These are phyloP conservation scores for Eolophus roseicapilla DNA, from an alignment of 2,113 vertebrate species.

Conservation along the genomic window DNA sequence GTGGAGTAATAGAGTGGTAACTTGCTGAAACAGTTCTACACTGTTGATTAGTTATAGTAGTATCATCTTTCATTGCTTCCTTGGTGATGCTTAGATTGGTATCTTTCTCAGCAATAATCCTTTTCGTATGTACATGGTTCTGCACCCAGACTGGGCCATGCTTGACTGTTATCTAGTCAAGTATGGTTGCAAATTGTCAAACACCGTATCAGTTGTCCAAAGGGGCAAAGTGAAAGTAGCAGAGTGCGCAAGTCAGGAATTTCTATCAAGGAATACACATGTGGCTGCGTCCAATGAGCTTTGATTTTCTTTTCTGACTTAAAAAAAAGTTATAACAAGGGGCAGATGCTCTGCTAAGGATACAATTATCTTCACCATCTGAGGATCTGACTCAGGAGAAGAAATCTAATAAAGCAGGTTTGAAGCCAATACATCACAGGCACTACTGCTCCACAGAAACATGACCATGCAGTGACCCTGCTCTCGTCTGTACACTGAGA, in stretches of 20 bases:
- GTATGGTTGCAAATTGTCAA: not conserved
- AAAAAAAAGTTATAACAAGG: not conserved
- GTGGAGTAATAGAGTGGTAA: not conserved
- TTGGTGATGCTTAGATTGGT: not conserved
- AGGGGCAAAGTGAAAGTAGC: not conserved
- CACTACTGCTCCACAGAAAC: not conserved
- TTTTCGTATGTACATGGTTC: accelerated
- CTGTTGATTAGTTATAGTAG: not conserved
- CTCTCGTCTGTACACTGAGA: not conserved
- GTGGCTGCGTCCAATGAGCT: not conserved
- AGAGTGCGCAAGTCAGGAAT: not conserved
- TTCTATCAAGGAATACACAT: not conserved
- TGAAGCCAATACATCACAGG: not conserved
- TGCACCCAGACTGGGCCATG: not conserved
- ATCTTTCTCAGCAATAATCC: not conserved
- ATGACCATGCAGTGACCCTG: not conserved
- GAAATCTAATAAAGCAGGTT: constrained; percentile 7
- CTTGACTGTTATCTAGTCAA: not conserved
- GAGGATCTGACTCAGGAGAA: not conserved
- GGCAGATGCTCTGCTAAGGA: not conserved
- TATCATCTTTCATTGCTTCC: not conserved
- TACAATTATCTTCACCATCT: not conserved
- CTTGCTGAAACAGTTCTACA: not conserved
- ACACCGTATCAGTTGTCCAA: not conserved
- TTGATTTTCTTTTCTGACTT: not conserved